These are phyloP conservation scores for Syngnathus rostellatus DNA, from an alignment of 2,797 vertebrate species.

Conservation along the genomic window DNA sequence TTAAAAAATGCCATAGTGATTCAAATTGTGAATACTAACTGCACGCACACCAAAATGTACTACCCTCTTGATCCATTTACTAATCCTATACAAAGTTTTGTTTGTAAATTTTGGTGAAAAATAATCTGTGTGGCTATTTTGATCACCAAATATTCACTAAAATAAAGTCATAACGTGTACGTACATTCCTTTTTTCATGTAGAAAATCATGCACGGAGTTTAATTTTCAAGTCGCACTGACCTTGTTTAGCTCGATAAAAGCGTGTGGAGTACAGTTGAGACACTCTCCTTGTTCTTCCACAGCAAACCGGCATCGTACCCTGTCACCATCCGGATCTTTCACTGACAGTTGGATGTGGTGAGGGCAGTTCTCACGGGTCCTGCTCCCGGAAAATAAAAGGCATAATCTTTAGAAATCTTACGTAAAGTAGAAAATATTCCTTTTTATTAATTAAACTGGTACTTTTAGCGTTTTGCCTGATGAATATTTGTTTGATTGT, in stretches of 20 bases:
- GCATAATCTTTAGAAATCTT: not conserved
- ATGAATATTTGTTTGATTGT: not conserved
- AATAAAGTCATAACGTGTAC: not conserved
- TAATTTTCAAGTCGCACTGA: slow-evolving; percentile 21
- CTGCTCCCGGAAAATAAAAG: slow-evolving; percentile 30
- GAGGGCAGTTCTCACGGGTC: slow-evolving; percentile 48
- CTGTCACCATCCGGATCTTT: slow-evolving; percentile 63
- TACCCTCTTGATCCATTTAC: not conserved
- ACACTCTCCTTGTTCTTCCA: slow-evolving; percentile 41
- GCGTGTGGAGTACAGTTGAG: slow-evolving; percentile 36
- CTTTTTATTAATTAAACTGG: not conserved
- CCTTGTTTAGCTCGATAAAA: slow-evolving; percentile 58
- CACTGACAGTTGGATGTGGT: slow-evolving; percentile 42
- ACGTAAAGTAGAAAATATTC: not conserved
- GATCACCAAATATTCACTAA: not conserved
- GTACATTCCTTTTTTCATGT: not conserved
- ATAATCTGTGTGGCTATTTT: not conserved
- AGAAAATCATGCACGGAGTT: not conserved
- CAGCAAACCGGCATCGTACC: slow-evolving; percentile 58
- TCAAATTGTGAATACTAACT: too few relatives aligned
- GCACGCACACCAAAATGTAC: not conserved
- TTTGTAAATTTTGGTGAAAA: not conserved
- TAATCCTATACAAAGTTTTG: not conserved
- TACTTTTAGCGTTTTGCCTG: not conserved
- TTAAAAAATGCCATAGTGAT: too few relatives aligned